phyloP scores from a whole-genome alignment of 2,797 vertebrate species.

The Mycteria americana region DNA sequence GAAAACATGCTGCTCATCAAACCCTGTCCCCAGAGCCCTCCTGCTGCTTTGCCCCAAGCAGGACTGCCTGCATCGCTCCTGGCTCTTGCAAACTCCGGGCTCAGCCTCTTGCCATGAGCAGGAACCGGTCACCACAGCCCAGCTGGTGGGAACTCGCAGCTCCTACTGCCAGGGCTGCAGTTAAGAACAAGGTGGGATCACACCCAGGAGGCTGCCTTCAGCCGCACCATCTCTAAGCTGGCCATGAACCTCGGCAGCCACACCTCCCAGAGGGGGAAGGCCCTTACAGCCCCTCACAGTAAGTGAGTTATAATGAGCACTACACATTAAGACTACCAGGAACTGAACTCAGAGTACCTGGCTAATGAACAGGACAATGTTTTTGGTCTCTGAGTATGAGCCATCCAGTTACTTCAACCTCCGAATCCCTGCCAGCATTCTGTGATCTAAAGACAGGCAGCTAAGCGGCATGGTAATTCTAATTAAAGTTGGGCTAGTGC shows the following conservation, averaged over 20 bases:
- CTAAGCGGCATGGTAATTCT: neutral
- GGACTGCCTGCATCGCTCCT: neutral
- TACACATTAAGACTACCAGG: neutral
- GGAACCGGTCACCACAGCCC: neutral
- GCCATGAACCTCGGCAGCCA: accelerated
- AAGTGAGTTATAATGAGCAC: neutral
- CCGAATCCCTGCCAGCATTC: neutral
- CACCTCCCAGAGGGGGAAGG: accelerated
- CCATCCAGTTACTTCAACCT: neutral
- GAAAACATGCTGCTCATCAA: neutral
- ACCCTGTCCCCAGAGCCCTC: neutral
- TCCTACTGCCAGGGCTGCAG: neutral
- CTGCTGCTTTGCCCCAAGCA: neutral
- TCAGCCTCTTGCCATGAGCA: neutral
- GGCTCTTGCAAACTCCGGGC: neutral
- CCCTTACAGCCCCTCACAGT: neutral
- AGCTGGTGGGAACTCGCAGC: neutral
- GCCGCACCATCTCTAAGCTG: neutral
- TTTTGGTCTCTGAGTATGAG: neutral
- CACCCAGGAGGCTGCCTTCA: neutral
- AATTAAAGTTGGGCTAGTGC: neutral
- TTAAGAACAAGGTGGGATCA: neutral
- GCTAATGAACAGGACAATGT: neutral
- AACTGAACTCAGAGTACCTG: neutral
- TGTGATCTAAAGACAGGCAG: neutral